These are phyloP conservation scores for Caenorhabditis remanei DNA, from an alignment of 1,140 invertebrate genomes.

Conservation along the genomic window DNA sequence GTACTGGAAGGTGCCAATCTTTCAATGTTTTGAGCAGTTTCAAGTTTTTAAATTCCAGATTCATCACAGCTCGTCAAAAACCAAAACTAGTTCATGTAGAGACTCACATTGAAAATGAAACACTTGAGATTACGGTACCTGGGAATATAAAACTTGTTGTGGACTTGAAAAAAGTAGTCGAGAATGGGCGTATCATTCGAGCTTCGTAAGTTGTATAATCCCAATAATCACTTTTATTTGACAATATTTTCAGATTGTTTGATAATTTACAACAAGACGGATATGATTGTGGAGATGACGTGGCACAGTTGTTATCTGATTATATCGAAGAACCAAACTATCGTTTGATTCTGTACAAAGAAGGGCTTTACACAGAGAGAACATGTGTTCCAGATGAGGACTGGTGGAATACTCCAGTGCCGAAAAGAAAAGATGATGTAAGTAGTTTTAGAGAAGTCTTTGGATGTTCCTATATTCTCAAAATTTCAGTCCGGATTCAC, in stretches of 20 bases:
- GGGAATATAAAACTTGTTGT: neutral
- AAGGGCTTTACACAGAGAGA: slow-evolving; percentile 43
- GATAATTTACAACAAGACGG: slow-evolving; percentile 32
- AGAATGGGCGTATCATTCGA: neutral
- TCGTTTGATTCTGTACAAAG: slow-evolving; percentile 1
- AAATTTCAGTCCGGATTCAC: slow-evolving; percentile 34
- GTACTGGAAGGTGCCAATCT: slow-evolving; percentile 1
- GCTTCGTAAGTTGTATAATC: neutral
- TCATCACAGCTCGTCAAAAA: slow-evolving; percentile 49
- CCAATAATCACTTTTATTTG: neutral
- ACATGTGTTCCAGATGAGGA: slow-evolving; percentile 14
- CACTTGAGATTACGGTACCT: neutral
- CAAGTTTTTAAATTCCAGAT: neutral
- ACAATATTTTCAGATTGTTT: slow-evolving; percentile 21
- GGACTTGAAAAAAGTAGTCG: slow-evolving; percentile 33
- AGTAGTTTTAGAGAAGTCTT: neutral
- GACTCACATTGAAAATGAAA: slow-evolving; percentile 9
- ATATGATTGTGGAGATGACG: slow-evolving; percentile 48
- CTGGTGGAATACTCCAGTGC: slow-evolving; percentile 53
- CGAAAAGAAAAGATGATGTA: slow-evolving; percentile 49
- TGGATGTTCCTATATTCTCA: neutral
- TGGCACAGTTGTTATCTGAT: slow-evolving; percentile 46
- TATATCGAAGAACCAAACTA: slow-evolving; percentile 47
- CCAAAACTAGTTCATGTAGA: slow-evolving; percentile 21
- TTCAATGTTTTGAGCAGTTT: too few relatives aligned